These are phyloP conservation scores for Argopecten irradians DNA, from an alignment of 1,140 invertebrate genomes.

Conservation along the genomic window DNA sequence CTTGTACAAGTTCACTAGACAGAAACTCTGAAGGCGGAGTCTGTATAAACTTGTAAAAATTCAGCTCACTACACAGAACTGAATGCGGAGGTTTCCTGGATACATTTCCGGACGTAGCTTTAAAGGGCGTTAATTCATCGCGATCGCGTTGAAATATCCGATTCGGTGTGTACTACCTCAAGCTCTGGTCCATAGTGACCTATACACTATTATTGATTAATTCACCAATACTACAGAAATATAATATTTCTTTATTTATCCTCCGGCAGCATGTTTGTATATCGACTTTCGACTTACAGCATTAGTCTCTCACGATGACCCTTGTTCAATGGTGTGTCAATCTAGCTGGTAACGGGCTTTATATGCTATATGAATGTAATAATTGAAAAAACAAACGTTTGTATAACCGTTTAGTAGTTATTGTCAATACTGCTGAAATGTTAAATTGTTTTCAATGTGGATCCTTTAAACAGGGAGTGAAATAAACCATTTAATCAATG, in stretches of 20 bases:
- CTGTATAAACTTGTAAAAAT: too few species aligned
- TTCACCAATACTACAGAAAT: not conserved
- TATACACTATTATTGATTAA: not conserved
- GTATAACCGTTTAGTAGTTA: not conserved
- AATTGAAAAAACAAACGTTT: constrained; percentile 3
- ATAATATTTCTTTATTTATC: constrained; percentile 19
- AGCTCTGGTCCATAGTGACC: not conserved
- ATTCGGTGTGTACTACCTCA: not conserved
- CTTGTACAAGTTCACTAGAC: too few species aligned
- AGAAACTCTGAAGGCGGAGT: not conserved
- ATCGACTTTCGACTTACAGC: constrained; percentile 15
- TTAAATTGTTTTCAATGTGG: not conserved
- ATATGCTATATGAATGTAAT: not conserved
- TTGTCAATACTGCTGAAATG: not conserved
- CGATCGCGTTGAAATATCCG: not conserved
- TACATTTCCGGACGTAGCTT: not conserved
- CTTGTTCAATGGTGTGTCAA: constrained; percentile 7
- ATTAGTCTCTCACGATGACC: not conserved
- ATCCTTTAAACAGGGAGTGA: not conserved
- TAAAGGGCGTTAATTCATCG: not conserved
- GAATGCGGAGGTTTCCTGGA: not conserved
- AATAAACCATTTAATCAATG: not conserved
- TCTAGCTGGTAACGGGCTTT: not conserved
- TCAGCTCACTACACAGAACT: too few species aligned
- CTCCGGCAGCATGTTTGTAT: not conserved